phyloP scores from a whole-genome alignment of 2,888 invertebrate genomes.

The Leucozona laternaria region DNA sequence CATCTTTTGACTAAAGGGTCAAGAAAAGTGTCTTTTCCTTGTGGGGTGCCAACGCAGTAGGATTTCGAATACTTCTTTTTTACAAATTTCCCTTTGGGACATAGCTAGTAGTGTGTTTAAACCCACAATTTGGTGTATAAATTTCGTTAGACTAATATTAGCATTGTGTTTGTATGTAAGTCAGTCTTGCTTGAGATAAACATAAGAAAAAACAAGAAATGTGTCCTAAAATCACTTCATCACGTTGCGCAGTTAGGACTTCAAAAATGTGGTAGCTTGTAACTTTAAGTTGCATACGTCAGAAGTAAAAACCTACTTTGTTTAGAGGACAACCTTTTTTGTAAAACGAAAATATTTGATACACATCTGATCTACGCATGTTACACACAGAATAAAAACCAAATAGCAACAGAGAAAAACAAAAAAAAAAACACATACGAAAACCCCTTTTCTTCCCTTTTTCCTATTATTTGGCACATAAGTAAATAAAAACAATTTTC shows the following conservation, averaged over 20 bases:
- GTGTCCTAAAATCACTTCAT: not conserved
- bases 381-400: constrained; percentile 17
- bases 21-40: too few species aligned
- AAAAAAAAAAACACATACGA: constrained; percentile 25
- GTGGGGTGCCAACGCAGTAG: too few species aligned
- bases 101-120: too few species aligned
- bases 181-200: not conserved
- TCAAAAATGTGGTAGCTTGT: not conserved
- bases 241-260: constrained; percentile 2
- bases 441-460: constrained; percentile 45
- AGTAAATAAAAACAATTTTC: constrained; percentile 66
- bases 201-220: not conserved
- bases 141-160: too few species aligned
- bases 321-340: not conserved
- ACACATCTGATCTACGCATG: constrained; percentile 46
- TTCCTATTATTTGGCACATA: constrained; percentile 24
- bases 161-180: too few species aligned
- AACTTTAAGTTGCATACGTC: constrained; percentile 21
- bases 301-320: not conserved
- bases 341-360: constrained; percentile 16
- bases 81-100: too few species aligned
- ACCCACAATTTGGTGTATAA: too few species aligned
- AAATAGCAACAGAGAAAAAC: constrained; percentile 35
- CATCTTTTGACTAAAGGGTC: too few species aligned
- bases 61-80: too few species aligned